These are phyloP conservation scores for Pangasius macronema DNA, from an alignment of 2,797 vertebrate genomes.

Conservation along the genomic window DNA sequence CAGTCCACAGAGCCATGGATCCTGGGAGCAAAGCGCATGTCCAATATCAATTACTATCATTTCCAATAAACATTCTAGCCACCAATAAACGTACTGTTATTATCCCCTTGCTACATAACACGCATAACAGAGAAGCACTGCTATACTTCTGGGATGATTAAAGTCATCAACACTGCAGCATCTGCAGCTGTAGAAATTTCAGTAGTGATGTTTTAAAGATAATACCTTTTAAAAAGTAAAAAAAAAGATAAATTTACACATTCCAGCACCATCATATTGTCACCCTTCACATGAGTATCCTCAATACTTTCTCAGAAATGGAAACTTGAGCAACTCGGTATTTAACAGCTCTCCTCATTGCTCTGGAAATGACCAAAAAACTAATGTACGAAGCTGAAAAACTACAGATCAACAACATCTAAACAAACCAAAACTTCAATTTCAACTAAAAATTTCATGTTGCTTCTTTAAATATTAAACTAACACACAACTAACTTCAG, in stretches of 20 bases:
- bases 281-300: neutral
- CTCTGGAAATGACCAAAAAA: neutral
- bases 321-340: neutral
- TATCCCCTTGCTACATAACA: neutral
- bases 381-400: neutral
- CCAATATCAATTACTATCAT: conserved; percentile 21
- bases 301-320: neutral
- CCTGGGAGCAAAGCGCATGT: conserved; percentile 59
- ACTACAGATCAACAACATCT: neutral
- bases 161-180: neutral
- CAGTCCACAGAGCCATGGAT: conserved; percentile 90
- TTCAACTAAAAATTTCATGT: neutral
- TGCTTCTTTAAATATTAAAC: no score
- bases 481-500: no score
- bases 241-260: neutral
- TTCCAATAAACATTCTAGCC: neutral
- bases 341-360: neutral
- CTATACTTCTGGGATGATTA: neutral
- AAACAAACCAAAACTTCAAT: neutral
- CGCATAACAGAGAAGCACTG: neutral
- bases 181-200: neutral
- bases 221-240: neutral
- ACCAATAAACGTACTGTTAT: neutral
- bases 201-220: neutral
- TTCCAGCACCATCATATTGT: neutral